Conservation (phyloP, 2,888 invertebrate species). For the Acleris emargana region DNA sequence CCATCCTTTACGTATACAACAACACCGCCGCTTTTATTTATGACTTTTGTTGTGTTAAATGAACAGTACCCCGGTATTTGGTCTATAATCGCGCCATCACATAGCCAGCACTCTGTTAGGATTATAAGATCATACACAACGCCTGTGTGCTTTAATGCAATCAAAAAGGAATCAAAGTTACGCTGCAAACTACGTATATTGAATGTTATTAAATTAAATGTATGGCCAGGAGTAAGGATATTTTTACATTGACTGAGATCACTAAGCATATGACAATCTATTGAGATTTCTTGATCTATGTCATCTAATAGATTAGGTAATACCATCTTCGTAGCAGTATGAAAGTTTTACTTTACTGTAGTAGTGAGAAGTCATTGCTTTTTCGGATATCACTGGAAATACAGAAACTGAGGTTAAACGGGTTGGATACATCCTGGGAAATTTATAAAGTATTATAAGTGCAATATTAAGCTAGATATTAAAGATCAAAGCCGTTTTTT, state of each 20-base stretch:
- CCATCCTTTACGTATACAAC: background rate
- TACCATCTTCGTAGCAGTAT: background rate
- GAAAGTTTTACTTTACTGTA: too few species aligned
- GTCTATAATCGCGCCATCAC: background rate
- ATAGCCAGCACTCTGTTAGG: background rate
- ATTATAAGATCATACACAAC: slow-evolving; percentile 3
- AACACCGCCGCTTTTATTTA: too few species aligned
- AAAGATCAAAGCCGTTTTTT: too few species aligned
- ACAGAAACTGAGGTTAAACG: too few species aligned
- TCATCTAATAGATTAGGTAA: background rate
- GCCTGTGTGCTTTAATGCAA: background rate
- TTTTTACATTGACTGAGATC: background rate
- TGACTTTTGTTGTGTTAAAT: too few species aligned
- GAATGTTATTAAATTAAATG: background rate
- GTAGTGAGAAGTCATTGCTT: too few species aligned
- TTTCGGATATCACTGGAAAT: too few species aligned
- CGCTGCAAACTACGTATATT: background rate
- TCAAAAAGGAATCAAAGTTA: background rate
- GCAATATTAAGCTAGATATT: too few species aligned
- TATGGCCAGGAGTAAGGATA: background rate
- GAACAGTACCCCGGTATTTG: too few species aligned
- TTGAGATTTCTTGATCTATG: background rate
- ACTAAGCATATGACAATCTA: slow-evolving; percentile 1
- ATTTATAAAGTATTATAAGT: too few species aligned
- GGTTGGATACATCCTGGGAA: too few species aligned